Evolutionary conservation across 2,797 vertebrate genomes (phyloP).

Genomic region (Rhadinocentrus ornatus): DNA sequence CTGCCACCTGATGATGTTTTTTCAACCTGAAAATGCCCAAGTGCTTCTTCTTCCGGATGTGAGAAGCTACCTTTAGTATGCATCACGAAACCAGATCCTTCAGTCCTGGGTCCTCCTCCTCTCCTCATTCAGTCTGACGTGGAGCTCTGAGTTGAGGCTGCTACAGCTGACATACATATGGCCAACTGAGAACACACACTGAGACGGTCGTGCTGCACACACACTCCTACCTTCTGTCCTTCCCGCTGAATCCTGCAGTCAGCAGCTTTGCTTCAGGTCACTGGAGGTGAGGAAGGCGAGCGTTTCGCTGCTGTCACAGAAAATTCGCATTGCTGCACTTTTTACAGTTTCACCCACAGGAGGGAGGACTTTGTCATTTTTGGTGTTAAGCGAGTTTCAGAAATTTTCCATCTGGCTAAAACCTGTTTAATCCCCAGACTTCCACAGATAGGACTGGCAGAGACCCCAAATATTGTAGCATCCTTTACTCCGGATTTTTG

Average conservation of each 20-base stretch:
- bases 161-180: slow-evolving; percentile 46
- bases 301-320: slow-evolving; percentile 35
- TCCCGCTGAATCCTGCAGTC: slow-evolving; percentile 59
- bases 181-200: slow-evolving; percentile 21
- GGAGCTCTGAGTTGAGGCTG: background rate
- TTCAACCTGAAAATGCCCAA: too few species aligned
- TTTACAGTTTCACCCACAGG: slow-evolving; percentile 13
- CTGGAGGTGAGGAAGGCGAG: slow-evolving; percentile 34
- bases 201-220: too few species aligned
- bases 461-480: too few species aligned
- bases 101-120: background rate
- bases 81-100: too few species aligned
- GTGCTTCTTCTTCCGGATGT: background rate
- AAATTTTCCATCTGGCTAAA: background rate
- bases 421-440: too few species aligned
- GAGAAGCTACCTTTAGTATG: background rate
- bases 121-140: background rate
- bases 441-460: too few species aligned
- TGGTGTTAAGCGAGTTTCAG: background rate
- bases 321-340: slow-evolving; percentile 31
- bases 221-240: slow-evolving; percentile 44
- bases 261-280: slow-evolving; percentile 62
- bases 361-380: slow-evolving; percentile 6
- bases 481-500: too few species aligned
- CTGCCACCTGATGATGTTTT: too few species aligned